Evolutionary conservation across 2,888 invertebrate genomes (phyloP), one percentile per base, ranked within the genome.

Genomic region (Pristionchus fissidentatus): DNA sequence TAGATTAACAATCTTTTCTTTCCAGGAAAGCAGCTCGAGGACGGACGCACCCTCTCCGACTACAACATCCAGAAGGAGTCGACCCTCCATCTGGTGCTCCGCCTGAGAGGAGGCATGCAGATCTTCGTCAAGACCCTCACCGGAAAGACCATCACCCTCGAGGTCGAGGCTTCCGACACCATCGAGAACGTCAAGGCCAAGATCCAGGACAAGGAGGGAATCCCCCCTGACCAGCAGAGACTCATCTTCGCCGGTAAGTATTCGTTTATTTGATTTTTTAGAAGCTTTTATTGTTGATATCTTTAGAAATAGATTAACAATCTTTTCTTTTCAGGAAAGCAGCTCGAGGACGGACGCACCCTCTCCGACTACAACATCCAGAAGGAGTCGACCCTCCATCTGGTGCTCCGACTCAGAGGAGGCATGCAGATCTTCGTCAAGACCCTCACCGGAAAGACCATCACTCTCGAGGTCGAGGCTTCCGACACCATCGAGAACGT

Each of bases 81-180:
- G 0, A 94, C 94, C 1, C 93, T 94, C 19, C 94, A 94, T 86
- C 91, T 94, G 85, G 94, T 97, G 22, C 78, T 78, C 55, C 78
- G 78, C 38, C 55, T 78, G 26, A 49, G 78, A 78, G 78, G 52
- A 78, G 78, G 75, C 22, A 75, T 97, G 97, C 97, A 98, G 95
- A 97, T 98, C 94, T 98, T 97, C 93, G 96, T 97, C 88, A 97
- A 97, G 94, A 97, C 97, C 90, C 94, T 97, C 77, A 96, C 96
- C 91, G 96, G 96, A 91, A 97, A 97, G 94, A 97, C 97, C 83
- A 91, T 91, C 87, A 91, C 91, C 57, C 86, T 91, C 29, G 91
- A 91, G 80, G 90, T 91, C 79, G 91, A 91, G 83, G 89, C 89
- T 10, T 91, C 90, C 26, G 91, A 91, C 87, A 91, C 90, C 83